phyloP scores from a whole-genome alignment of 2,888 invertebrate species.

The Troides aeacus region DNA sequence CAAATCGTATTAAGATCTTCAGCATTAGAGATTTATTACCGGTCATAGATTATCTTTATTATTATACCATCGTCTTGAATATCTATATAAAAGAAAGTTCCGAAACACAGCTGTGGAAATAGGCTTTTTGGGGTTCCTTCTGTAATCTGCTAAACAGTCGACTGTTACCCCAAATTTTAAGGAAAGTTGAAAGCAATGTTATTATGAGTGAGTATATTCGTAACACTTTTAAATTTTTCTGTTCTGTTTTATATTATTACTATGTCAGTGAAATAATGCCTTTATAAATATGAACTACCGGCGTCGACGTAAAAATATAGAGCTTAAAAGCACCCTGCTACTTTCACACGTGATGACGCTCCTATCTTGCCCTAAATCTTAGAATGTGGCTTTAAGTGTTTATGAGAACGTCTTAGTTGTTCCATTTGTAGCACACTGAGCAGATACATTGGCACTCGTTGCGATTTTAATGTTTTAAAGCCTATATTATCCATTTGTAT shows the following conservation, averaged over 20 bases:
- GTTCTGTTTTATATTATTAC: too few relatives aligned
- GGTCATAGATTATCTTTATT: too few relatives aligned
- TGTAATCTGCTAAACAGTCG: neutral
- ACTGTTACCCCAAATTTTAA: neutral
- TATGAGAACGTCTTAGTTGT: conserved; percentile 36
- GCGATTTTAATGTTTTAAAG: neutral
- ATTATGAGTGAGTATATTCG: neutral
- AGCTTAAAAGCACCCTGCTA: conserved; percentile 56
- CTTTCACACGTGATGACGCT: conserved; percentile 64
- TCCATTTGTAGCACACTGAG: conserved; percentile 17
- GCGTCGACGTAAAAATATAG: conserved; percentile 69
- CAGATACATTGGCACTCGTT: conserved; percentile 12
- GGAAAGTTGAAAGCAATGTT: neutral
- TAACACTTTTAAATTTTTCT: neutral
- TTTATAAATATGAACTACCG: conserved; percentile 62
- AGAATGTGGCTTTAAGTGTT: conserved; percentile 36
- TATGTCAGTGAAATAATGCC: conserved; percentile 11
- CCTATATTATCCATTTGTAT: neutral
- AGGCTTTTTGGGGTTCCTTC: too few relatives aligned
- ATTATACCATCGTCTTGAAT: too few relatives aligned
- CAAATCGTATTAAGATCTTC: too few relatives aligned
- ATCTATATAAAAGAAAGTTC: too few relatives aligned
- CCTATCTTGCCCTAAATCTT: conserved; percentile 72
- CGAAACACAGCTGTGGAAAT: too few relatives aligned
- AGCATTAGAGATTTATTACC: too few relatives aligned